Evolutionary conservation across 1,140 invertebrate species (phyloP).

Genomic region (Pygmarrhopalites habei): DNA sequence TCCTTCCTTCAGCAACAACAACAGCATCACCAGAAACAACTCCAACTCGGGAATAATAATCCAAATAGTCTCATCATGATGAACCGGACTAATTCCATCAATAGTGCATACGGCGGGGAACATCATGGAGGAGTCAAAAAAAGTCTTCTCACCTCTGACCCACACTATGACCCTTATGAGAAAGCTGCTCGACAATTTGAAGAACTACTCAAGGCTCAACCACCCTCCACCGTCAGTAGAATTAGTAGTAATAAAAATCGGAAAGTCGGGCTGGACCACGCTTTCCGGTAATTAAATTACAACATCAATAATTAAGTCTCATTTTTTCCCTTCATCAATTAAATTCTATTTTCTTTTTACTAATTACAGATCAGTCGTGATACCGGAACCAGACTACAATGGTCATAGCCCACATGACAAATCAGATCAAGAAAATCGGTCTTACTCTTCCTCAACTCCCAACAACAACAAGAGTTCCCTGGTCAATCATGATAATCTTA

Average conservation of each 20-base stretch:
- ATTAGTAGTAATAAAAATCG: slow-evolving; percentile 15
- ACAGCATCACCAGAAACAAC: not conserved
- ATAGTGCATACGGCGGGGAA: not conserved
- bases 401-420: no score
- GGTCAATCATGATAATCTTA: no score
- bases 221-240: not conserved
- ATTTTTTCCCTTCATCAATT: no score
- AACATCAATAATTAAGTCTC: no score
- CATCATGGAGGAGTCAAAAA: slow-evolving; percentile 8
- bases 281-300: no score
- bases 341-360: no score
- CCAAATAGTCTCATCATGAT: not conserved
- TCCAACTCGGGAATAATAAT: not conserved
- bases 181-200: slow-evolving; percentile 61
- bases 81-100: not conserved
- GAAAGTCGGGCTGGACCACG: slow-evolving; percentile 38
- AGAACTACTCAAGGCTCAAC: slow-evolving; percentile 49
- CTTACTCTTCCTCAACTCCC: no score
- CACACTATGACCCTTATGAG: slow-evolving; percentile 58
- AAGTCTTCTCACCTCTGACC: slow-evolving; percentile 19
- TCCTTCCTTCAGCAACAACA: slow-evolving; percentile 10
- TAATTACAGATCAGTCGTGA: no score
- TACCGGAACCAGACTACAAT: no score
- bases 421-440: no score
- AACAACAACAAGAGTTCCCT: no score